phyloP scores from a whole-genome alignment of 2,797 vertebrate genomes.

The Amazona finschi region DNA sequence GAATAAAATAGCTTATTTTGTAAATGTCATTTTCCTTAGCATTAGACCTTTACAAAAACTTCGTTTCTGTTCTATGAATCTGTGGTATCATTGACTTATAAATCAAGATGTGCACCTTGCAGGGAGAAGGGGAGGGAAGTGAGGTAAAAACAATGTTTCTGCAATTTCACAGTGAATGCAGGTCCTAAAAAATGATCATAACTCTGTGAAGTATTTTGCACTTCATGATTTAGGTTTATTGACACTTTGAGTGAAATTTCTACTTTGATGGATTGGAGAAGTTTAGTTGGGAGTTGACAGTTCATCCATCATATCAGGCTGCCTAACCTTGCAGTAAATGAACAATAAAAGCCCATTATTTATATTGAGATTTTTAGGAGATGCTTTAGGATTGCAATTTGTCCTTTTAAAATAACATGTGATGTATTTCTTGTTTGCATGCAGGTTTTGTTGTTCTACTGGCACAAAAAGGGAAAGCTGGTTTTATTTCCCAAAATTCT shows the following conservation, averaged over 20 bases:
- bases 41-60: not conserved
- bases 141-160: not conserved
- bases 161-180: slow-evolving; percentile 4
- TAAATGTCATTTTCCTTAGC: not conserved
- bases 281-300: slow-evolving; percentile 85
- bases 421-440: not conserved
- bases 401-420: not conserved
- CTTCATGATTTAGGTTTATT: slow-evolving; percentile 66
- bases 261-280: slow-evolving; percentile 81
- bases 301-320: slow-evolving; percentile 89
- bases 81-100: not conserved
- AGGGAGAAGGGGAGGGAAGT: not conserved
- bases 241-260: slow-evolving; percentile 67
- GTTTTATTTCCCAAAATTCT: not conserved
- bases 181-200: slow-evolving; percentile 28
- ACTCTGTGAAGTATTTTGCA: slow-evolving; percentile 56
- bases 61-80: not conserved
- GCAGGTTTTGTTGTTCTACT: not conserved
- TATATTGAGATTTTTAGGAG: slow-evolving; percentile 64
- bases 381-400: slow-evolving; percentile 20
- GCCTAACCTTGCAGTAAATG: slow-evolving; percentile 93
- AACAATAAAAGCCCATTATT: slow-evolving; percentile 85
- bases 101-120: not conserved
- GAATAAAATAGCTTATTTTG: not conserved
- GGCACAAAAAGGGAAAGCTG: not conserved